Percentiles rank a stretch among this genome's conserved stretches.
Conservation (phyloP, 92 coral and sea anemone genomes). For the Hydrozoanthus gracilis region DNA sequence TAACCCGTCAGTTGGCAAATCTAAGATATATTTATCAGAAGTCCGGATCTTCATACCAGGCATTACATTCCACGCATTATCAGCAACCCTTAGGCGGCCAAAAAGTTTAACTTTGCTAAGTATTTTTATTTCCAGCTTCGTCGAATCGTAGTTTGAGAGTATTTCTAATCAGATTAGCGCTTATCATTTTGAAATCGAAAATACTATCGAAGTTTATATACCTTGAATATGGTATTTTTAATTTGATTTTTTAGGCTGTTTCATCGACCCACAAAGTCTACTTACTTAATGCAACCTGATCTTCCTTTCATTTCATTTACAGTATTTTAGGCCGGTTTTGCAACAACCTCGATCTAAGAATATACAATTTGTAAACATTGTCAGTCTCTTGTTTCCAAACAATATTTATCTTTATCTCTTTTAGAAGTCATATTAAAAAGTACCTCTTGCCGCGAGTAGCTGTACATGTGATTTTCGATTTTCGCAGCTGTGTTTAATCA, state of each 20-base stretch:
- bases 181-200: background rate
- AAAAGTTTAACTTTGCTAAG: background rate
- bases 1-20: too few species aligned
- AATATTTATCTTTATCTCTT: slow-evolving; percentile 1
- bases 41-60: too few species aligned
- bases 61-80: too few species aligned
- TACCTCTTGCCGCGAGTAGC: background rate
- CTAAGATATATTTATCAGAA: too few species aligned
- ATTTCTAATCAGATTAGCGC: background rate
- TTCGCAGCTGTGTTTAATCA: background rate
- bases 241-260: background rate
- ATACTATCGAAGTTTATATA: background rate
- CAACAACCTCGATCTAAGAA: slow-evolving; percentile 1
- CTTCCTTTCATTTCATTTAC: too few species aligned
- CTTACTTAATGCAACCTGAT: too few species aligned
- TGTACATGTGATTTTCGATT: background rate
- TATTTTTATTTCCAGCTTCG: background rate
- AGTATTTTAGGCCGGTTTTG: background rate
- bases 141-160: background rate
- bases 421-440: slow-evolving; percentile 1
- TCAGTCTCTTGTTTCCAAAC: slow-evolving; percentile 1
- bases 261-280: too few species aligned
- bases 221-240: background rate
- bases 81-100: background rate
- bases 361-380: background rate